Evolutionary conservation across 92 coral and sea anemone species (phyloP), one percentile per base, ranked within the genome.

Genomic region (Epizoanthus rinbou): DNA sequence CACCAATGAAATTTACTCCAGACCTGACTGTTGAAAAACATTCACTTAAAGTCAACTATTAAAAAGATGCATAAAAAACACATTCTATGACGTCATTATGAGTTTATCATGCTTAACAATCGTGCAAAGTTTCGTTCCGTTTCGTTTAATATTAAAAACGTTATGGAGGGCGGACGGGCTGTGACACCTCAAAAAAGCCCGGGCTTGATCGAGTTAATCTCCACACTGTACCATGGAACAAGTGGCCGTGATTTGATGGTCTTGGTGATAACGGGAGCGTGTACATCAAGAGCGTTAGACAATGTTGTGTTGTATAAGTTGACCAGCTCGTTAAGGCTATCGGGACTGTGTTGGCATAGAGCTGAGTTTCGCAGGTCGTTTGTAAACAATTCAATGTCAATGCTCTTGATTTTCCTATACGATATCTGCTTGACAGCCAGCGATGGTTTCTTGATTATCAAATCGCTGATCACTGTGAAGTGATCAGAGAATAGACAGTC

Each of bases 401-500:
- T 21, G 18, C 6, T 14, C 22, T 69, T 81, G 14, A 37, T 23
- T 81, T 68, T 81, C 53, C 85, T 81, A 41, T 69, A 66, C 57
- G 76, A 81, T 68, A 68, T 68, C 85, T 81, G 17, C 58, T 67
- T 69, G 23, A 81, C n/a, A 68, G 76, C 69, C 52, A 53, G 56
- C 68, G 67, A 52, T 67, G 76, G 68, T 69, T 68, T 68, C 85
- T 81, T 81, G 45, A 81, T 81, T 81, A 81, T 33, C 78, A 81
- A 81, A 67, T 68, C 85, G 25, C 28, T 66, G 66, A 67, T 81
- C 76, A 81, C 85, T 67, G 85, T 21, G 35, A 66, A 45, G 76
- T 81, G 85, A 66, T 81, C 85, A 52, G 60, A 74, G 80, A 57
- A 74, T 43, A 74, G 80, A 81, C 21, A 81, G 85, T 67, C 78